A percentile compares a stretch with the other conserved stretches of the same genome.
These are phyloP conservation scores for Cheumatopsyche charites DNA, from an alignment of 1,140 invertebrate genomes.

Conservation along the genomic window DNA sequence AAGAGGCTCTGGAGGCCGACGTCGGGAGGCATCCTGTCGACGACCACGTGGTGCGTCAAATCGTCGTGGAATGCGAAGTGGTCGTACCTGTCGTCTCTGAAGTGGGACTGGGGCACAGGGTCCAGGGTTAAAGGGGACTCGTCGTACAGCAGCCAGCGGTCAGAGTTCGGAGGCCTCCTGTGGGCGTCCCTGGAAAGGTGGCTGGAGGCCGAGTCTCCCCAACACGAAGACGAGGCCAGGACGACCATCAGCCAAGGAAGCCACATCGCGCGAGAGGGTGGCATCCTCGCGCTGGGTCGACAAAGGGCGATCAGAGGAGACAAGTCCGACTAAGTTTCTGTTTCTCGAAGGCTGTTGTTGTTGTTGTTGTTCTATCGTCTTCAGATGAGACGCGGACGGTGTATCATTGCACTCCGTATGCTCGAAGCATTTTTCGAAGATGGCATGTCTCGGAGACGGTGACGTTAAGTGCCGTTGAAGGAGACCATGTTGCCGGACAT, in stretches of 20 bases:
- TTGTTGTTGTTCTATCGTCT: too few relatives aligned
- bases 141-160: constrained; percentile 46
- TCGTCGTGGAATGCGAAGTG: constrained; percentile 47
- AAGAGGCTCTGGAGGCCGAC: constrained; percentile 45
- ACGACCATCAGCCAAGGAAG: constrained; percentile 25
- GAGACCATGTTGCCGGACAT: constrained; percentile 44
- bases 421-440: constrained; percentile 19
- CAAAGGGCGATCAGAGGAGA: too few relatives aligned
- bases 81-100: constrained; percentile 46
- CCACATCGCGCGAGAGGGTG: constrained; percentile 26
- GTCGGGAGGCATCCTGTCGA: constrained; percentile 41
- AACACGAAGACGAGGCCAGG: constrained; percentile 30
- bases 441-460: constrained; percentile 5
- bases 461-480: constrained; percentile 47
- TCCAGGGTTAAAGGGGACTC: constrained; percentile 39
- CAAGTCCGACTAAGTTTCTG: too few relatives aligned
- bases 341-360: too few relatives aligned
- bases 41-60: constrained; percentile 32
- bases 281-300: too few relatives aligned
- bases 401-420: constrained; percentile 39
- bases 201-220: constrained; percentile 23
- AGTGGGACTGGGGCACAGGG: constrained; percentile 43
- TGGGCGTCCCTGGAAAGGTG: constrained; percentile 44
- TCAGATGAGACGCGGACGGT: background rate
- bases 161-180: constrained; percentile 31